Conservation (phyloP, 1,140 invertebrate genomes). For the Diorhabda carinulata region DNA sequence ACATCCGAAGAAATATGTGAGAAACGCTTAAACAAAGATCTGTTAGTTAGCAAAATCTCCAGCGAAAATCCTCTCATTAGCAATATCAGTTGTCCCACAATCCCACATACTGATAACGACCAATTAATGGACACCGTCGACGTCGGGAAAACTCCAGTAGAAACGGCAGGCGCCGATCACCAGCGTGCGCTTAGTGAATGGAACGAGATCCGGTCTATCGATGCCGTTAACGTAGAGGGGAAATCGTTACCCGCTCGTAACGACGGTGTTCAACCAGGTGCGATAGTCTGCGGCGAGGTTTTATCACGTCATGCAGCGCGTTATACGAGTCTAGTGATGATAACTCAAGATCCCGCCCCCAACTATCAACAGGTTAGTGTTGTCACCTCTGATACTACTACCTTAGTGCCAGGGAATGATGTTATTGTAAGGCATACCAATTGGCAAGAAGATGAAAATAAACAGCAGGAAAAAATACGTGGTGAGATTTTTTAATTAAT, state of each 20-base stretch:
- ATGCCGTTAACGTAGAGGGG: conserved; percentile 32
- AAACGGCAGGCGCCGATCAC: conserved; percentile 22
- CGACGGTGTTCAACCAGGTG: conserved; percentile 38
- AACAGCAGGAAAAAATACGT: not conserved
- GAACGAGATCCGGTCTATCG: conserved; percentile 40
- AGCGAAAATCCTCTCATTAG: not conserved
- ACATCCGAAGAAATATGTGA: too few species aligned
- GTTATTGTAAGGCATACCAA: conserved; percentile 57
- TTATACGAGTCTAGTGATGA: conserved; percentile 83
- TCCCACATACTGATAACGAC: not conserved
- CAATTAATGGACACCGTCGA: conserved; percentile 19
- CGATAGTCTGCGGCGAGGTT: conserved; percentile 50
- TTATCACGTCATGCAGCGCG: conserved; percentile 58
- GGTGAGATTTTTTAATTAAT: conserved; percentile 21
- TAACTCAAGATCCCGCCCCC: conserved; percentile 61
- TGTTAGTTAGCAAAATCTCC: too few species aligned
- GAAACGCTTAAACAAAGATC: too few species aligned
- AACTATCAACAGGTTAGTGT: conserved; percentile 61
- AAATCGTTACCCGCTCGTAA: conserved; percentile 26
- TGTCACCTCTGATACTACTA: conserved; percentile 68
- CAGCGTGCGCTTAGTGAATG: conserved; percentile 28
- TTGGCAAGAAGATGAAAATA: conserved; percentile 32
- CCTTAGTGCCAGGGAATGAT: conserved; percentile 54
- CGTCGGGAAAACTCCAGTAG: conserved; percentile 12
- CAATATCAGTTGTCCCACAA: not conserved